Evolutionary conservation across 2,113 vertebrate genomes (phyloP), one percentile per base, ranked within the genome.

Genomic region (Amphilophus citrinellus): DNA sequence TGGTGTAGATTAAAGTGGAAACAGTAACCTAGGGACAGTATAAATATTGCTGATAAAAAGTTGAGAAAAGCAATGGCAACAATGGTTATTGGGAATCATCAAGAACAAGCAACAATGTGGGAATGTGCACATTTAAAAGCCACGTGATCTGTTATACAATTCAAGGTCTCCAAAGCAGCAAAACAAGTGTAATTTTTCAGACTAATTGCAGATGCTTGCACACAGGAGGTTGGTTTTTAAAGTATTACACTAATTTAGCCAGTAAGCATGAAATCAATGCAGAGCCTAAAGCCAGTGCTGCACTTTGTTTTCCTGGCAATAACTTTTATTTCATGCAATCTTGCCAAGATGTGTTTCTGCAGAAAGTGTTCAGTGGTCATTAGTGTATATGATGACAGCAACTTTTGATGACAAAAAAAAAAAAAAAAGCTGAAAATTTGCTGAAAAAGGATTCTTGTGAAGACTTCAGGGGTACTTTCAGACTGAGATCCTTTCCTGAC

Each of bases 131-230:
- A 87, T 86, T 88, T 63, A 56, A 35, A 76, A 22, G 66, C 61
- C 75, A 73, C 58, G 84, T 58, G 58, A 78, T 44, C 10, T 8
- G 61, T 50, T 83, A 30, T 80, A 60, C 84, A 87, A 77, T 15
- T 53, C 44, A 68, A 83, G 56, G 83, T 87, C 84, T 85, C 71
- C 61, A 81, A 81, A 77, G 82, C 79, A 78, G 61, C 84, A 3
- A 39, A 82, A 86, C 44, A 0, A 80, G 63, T 78, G 73, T 66
- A 85, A 85, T 88, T 80, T 63, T 77, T 80, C 57, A 73, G 18
- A 82, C 60, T 87, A 83, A 86, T 82, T 86, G 80, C 85, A 83
- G 81, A 84, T 65, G 79, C 78, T 9, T 0, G 18, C 81, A 68
- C 78, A 76, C 56, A 39, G 44, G 75, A 57, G 61, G 60, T 61